These are phyloP conservation scores for Oreochromis mossambicus DNA, from an alignment of 2,797 vertebrate species.

Conservation along the genomic window DNA sequence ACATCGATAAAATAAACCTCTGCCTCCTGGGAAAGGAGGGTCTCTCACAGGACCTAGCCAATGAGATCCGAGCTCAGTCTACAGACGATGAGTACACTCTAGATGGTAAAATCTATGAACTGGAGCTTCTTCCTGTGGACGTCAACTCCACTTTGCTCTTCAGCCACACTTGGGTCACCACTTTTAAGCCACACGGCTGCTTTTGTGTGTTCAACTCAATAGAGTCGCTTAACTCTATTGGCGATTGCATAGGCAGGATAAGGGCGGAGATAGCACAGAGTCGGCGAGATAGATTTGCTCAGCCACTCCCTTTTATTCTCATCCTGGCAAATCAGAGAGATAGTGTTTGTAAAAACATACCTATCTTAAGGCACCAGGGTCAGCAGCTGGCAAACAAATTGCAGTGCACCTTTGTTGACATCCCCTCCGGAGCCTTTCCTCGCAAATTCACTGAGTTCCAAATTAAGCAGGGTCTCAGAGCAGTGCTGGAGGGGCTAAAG, in stretches of 20 bases:
- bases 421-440: slow-evolving; percentile 89
- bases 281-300: slow-evolving; percentile 88
- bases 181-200: slow-evolving; percentile 96
- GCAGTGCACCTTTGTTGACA: slow-evolving; percentile 97
- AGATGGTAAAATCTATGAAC: slow-evolving; percentile 98
- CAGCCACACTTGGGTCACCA: slow-evolving; percentile 89
- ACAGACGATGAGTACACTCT: slow-evolving; percentile 98
- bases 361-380: slow-evolving; percentile 96
- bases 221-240: slow-evolving; percentile 94
- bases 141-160: slow-evolving; percentile 91
- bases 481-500: slow-evolving; percentile 92
- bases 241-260: slow-evolving; percentile 94
- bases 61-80: slow-evolving; percentile 96
- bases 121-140: slow-evolving; percentile 93
- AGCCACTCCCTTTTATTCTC: slow-evolving; percentile 91
- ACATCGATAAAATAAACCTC: slow-evolving; percentile 95
- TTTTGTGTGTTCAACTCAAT: slow-evolving; percentile 98
- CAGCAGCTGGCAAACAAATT: slow-evolving; percentile 98
- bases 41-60: slow-evolving; percentile 93
- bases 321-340: slow-evolving; percentile 97
- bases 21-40: slow-evolving; percentile 97
- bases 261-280: slow-evolving; percentile 90
- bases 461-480: slow-evolving; percentile 94
- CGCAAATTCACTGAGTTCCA: slow-evolving; percentile 97
- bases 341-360: slow-evolving; percentile 90